These are phyloP conservation scores for Enoplosus armatus DNA, from an alignment of 2,797 vertebrate species.

Conservation along the genomic window DNA sequence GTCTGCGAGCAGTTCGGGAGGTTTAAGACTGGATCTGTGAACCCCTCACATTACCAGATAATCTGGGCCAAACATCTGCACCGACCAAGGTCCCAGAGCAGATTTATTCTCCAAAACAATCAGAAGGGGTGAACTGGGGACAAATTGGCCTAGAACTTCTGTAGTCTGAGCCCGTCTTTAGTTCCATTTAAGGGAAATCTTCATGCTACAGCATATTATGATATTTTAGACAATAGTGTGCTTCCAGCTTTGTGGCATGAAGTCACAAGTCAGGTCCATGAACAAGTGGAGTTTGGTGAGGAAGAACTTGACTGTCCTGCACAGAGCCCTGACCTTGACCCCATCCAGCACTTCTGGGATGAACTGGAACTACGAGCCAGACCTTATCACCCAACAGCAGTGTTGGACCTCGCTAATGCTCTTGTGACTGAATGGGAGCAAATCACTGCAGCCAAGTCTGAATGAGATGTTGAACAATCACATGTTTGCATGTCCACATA, in stretches of 20 bases:
- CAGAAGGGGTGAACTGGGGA: too few relatives aligned
- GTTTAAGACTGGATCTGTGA: too few relatives aligned
- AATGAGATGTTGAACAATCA: not conserved
- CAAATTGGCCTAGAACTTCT: too few relatives aligned
- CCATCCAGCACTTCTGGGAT: not conserved
- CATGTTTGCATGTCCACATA: not conserved
- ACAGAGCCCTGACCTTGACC: not conserved
- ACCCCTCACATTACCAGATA: too few relatives aligned
- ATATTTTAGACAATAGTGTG: not conserved
- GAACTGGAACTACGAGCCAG: not conserved
- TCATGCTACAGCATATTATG: not conserved
- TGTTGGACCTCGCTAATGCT: not conserved
- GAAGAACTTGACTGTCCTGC: not conserved
- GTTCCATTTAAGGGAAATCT: not conserved
- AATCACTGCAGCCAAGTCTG: slow-evolving; percentile 16
- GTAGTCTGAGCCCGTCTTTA: too few relatives aligned
- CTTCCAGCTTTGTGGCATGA: not conserved
- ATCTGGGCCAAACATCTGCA: too few relatives aligned
- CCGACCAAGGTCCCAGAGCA: too few relatives aligned
- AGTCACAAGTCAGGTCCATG: not conserved
- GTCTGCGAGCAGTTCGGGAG: too few relatives aligned
- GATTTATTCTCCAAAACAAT: too few relatives aligned
- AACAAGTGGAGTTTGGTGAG: not conserved
- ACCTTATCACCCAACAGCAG: too few relatives aligned
- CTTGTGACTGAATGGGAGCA: slow-evolving; percentile 3